Base-by-base conservation (phyloP, 2,888 invertebrate genomes). In the Cylindroiulus punctatus region DNA sequence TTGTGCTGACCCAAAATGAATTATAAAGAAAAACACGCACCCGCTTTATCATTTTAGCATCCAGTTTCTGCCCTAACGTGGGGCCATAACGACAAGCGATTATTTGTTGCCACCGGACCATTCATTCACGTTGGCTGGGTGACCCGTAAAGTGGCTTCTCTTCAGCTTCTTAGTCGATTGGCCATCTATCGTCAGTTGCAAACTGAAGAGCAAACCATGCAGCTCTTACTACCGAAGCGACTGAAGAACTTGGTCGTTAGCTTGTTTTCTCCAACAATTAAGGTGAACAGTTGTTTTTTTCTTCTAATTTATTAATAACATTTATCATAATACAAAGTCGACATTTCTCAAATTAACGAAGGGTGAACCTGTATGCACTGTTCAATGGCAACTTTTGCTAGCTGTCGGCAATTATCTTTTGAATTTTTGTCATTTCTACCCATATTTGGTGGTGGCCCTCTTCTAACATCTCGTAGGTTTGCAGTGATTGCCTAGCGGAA, bases 11-110 rank as follows among this genome's bases (percentile, higher is more conserved):
- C 2, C 3, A 36, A 36, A 40, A 32, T 2, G 22, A 12, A 47
- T 82, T 22, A 12, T 52, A 44, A 10, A 26, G 22, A 14, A 10
- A 5, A 44, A 14, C 14, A 26, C 12, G 12, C 57, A 76, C 52
- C 40, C 17, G 17, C 17, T 84, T 86, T 81, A 32, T 84, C 84
- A 12, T 57, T 91, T 86, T 90, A 96, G 95, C 94, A 95, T 88
- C 94, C 95, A 7, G 96, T 98, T 86, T 96, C 97, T 85, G 97
- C 98, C 0, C 92, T 99, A 90, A 98, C 98, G 12, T 99, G 99
- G 99, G 99, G 98, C 42, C 98, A 99, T 93, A 98, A 98, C 91
- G 99, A 98, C 90, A 95, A 97, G 89, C 93, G 99, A 42, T 92
- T 99, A 88, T 98, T 99, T 91, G 94, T 99, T 88, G 97, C 97